phyloP scores from a whole-genome alignment of 2,113 vertebrate genomes.

The Neomonachus schauinslandi region DNA sequence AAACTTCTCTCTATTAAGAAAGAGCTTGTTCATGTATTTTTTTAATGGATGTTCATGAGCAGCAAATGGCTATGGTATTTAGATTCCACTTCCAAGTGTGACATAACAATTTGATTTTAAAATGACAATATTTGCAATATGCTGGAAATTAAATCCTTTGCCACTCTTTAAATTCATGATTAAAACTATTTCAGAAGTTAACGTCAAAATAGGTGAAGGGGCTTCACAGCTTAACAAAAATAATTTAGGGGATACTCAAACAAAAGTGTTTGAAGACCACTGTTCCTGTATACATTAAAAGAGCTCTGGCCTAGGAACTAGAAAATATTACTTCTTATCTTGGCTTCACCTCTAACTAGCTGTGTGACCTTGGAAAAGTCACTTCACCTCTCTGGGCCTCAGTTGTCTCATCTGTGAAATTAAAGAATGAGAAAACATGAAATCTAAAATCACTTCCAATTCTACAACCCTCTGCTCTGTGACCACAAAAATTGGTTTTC shows the following conservation, averaged over 20 bases:
- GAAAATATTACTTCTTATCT: conserved; percentile 16
- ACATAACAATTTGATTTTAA: conserved; percentile 6
- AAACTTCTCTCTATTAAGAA: conserved; percentile 48
- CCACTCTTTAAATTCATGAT: conserved; percentile 18
- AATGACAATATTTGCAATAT: conserved; percentile 30
- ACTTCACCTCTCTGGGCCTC: conserved; percentile 14
- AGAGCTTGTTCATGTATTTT: conserved; percentile 2
- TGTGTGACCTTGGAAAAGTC: conserved; percentile 49
- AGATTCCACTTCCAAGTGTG: neutral
- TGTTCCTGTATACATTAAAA: neutral
- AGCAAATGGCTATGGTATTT: conserved; percentile 36
- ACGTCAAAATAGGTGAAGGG: conserved; percentile 44
- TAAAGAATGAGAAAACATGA: conserved; percentile 52
- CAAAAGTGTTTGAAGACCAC: conserved; percentile 12
- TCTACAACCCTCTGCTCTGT: conserved; percentile 25
- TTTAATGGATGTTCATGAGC: neutral
- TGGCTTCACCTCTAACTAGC: conserved; percentile 30
- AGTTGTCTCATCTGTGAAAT: conserved; percentile 53
- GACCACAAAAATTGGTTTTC: conserved; percentile 44
- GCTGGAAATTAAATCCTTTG: conserved; percentile 44
- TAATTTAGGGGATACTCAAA: neutral
- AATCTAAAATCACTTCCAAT: conserved; percentile 40
- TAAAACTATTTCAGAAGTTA: conserved; percentile 42
- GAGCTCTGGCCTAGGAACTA: neutral
- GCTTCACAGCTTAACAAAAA: conserved; percentile 16